Evolutionary conservation across 2,113 vertebrate species (phyloP).

Genomic region (Hemicordylus capensis): DNA sequence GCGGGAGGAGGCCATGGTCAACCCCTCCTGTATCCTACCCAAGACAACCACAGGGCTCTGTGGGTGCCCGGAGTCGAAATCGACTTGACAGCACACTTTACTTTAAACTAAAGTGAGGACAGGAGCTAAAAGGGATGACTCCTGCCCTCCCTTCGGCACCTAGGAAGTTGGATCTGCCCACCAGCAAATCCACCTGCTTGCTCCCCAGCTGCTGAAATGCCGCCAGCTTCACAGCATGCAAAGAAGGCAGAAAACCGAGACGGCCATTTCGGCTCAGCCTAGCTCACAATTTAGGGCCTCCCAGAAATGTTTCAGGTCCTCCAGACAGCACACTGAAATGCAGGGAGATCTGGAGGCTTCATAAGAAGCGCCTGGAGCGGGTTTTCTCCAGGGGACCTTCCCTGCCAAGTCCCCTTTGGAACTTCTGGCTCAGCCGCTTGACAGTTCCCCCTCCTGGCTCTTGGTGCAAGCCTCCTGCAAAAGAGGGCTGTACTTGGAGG

Average conservation of each 20-base stretch:
- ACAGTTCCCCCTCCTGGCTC: too few relatives aligned
- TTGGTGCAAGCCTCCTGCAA: too few relatives aligned
- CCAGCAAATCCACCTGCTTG: background rate
- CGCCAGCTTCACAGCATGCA: background rate
- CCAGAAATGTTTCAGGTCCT: too few relatives aligned
- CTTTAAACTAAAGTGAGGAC: background rate
- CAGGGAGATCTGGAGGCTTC: too few relatives aligned
- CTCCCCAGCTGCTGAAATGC: background rate
- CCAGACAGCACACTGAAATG: background rate
- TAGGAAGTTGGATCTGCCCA: background rate
- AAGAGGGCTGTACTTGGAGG: too few relatives aligned
- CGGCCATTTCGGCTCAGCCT: background rate
- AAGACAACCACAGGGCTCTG: too few relatives aligned
- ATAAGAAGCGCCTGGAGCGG: too few relatives aligned
- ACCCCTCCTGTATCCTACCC: too few relatives aligned
- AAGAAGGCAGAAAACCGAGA: too few relatives aligned
- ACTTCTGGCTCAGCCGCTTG: background rate
- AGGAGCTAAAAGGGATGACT: background rate
- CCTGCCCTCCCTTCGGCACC: background rate
- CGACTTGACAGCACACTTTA: too few relatives aligned
- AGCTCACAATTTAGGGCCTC: background rate
- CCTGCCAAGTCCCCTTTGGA: background rate
- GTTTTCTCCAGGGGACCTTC: background rate
- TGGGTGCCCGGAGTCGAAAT: too few relatives aligned
- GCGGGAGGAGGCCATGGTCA: too few relatives aligned